Evolutionary conservation across 2,113 vertebrate genomes (phyloP).

Genomic region (Myocastor coypus): DNA sequence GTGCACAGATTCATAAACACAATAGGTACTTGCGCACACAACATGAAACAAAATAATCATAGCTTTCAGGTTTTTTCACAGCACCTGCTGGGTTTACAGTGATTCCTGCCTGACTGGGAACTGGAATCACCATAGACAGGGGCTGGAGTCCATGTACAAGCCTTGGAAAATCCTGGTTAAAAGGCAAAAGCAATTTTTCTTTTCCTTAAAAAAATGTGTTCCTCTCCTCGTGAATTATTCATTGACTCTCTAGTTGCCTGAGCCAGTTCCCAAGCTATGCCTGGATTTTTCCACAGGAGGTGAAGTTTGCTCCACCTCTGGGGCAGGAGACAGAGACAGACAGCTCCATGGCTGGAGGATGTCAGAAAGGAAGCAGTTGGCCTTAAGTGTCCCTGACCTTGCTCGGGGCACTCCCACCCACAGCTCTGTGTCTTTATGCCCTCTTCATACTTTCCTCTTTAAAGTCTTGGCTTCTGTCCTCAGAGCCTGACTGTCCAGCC

Average conservation of each 20-base stretch:
- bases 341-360: background rate
- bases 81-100: background rate
- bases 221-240: background rate
- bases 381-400: background rate
- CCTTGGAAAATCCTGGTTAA: background rate
- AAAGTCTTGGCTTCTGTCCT: background rate
- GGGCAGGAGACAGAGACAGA: background rate
- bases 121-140: background rate
- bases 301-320: background rate
- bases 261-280: background rate
- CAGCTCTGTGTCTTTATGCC: background rate
- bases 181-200: slow-evolving; percentile 10
- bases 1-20: background rate
- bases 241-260: background rate
- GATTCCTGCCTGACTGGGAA: background rate
- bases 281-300: slow-evolving; percentile 37
- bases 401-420: background rate
- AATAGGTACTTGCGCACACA: background rate
- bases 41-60: background rate
- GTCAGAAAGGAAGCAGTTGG: background rate
- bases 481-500: background rate
- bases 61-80: background rate
- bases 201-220: background rate
- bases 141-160: slow-evolving; percentile 31
- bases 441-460: background rate